These are phyloP conservation scores for Notodonta ziczac DNA, from an alignment of 2,888 invertebrate species.

Conservation along the genomic window DNA sequence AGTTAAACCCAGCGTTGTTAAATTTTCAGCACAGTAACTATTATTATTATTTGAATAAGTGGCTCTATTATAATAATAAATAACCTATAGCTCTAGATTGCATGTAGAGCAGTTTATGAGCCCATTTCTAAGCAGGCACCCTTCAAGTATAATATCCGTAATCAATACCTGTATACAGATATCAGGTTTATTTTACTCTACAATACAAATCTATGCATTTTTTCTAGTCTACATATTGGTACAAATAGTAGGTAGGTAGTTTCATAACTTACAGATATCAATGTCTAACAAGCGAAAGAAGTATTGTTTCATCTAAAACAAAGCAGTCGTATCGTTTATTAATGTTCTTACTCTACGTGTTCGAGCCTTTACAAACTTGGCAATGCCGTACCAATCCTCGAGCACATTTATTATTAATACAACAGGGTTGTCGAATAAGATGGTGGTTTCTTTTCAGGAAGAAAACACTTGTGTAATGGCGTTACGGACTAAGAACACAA, in stretches of 20 bases:
- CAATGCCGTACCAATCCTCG: neutral
- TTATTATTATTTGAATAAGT: too few species aligned
- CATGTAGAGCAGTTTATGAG: too few species aligned
- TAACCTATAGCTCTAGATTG: too few species aligned
- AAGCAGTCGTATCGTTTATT: slow-evolving; percentile 4
- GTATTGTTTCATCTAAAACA: slow-evolving; percentile 11
- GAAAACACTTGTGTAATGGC: neutral
- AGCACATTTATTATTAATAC: slow-evolving; percentile 6
- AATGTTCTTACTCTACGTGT: neutral
- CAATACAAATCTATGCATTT: too few species aligned
- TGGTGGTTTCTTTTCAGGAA: slow-evolving; percentile 1
- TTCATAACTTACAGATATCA: neutral
- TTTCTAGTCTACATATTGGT: neutral
- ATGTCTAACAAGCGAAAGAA: neutral
- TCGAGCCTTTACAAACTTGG: slow-evolving; percentile 1
- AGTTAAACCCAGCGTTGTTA: neutral
- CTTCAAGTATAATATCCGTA: too few species aligned
- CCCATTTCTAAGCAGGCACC: too few species aligned
- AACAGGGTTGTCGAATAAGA: neutral
- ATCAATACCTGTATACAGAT: too few species aligned
- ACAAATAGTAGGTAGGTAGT: neutral
- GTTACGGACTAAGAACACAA: too few species aligned
- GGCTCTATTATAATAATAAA: too few species aligned
- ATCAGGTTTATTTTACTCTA: too few species aligned
- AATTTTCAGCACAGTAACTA: neutral